Conservation (phyloP, 2,888 invertebrate genomes). For the Cryptosula pallasiana region DNA sequence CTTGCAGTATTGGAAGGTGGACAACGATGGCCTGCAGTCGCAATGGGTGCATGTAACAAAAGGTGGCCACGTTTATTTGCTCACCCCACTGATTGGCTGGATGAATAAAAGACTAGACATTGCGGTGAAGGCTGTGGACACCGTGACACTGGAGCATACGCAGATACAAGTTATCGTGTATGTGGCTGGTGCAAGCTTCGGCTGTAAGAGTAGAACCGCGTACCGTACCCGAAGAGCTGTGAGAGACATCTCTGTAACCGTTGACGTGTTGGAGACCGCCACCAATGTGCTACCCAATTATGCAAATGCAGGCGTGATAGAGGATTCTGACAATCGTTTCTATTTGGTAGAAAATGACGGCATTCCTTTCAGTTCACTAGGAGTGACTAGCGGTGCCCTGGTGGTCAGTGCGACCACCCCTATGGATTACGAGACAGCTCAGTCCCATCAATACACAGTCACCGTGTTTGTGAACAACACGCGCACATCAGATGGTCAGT, state of each 20-base stretch:
- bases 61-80: not conserved
- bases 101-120: not conserved
- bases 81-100: not conserved
- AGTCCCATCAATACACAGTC: not conserved
- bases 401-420: not conserved
- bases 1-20: not conserved
- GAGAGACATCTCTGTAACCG: not conserved
- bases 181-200: not conserved
- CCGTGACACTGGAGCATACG: not conserved
- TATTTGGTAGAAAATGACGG: not conserved
- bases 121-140: not conserved
- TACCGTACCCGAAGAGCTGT: not conserved
- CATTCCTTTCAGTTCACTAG: not conserved
- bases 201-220: not conserved
- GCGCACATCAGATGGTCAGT: not conserved
- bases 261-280: not conserved
- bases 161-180: not conserved
- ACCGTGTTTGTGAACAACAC: not conserved
- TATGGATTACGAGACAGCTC: slow-evolving; percentile 18
- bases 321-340: not conserved
- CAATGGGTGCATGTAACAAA: not conserved
- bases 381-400: not conserved
- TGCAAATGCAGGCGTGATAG: not conserved
- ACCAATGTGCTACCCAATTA: not conserved
- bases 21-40: not conserved